These are phyloP conservation scores for Ypsolopha scabrella DNA, from an alignment of 2,888 invertebrate genomes.

Conservation along the genomic window DNA sequence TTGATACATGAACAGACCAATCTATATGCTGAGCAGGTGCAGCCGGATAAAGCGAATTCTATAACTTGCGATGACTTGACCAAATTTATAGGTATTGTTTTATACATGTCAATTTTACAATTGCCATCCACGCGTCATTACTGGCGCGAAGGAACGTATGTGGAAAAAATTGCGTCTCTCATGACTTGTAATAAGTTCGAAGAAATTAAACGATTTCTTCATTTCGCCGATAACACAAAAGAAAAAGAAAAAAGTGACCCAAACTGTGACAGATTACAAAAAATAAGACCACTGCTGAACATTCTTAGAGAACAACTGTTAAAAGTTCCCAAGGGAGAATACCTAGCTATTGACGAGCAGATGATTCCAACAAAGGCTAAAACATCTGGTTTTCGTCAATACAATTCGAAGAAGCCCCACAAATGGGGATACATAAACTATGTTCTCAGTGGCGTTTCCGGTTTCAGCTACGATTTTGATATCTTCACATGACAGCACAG, in stretches of 20 bases:
- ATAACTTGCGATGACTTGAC: conserved; percentile 7
- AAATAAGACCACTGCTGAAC: conserved; percentile 8
- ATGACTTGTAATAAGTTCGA: conserved; percentile 16
- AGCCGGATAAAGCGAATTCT: conserved; percentile 3
- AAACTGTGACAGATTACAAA: conserved; percentile 7
- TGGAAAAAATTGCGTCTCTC: conserved; percentile 11
- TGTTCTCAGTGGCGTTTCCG: conserved; percentile 2
- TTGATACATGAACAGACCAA: conserved; percentile 10
- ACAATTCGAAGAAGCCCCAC: conserved; percentile 3
- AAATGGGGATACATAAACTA: conserved; percentile 5
- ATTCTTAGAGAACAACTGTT: conserved; percentile 8
- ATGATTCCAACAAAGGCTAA: conserved; percentile 1
- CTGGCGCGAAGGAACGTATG: conserved; percentile 13
- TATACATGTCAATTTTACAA: conserved; percentile 17
- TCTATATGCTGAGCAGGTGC: conserved; percentile 10
- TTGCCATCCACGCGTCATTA: conserved; percentile 15
- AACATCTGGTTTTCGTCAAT: neutral
- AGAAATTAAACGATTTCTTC: conserved; percentile 13
- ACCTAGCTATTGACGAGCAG: neutral
- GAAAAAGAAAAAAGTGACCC: conserved; percentile 9
- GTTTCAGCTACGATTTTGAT: conserved; percentile 5
- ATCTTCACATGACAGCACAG: neutral
- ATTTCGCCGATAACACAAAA: conserved; percentile 8
- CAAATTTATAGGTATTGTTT: conserved; percentile 13
- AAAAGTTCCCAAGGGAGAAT: conserved; percentile 12